Conservation (phyloP, 1,140 invertebrate genomes). For the Lanistes nyassanus region DNA sequence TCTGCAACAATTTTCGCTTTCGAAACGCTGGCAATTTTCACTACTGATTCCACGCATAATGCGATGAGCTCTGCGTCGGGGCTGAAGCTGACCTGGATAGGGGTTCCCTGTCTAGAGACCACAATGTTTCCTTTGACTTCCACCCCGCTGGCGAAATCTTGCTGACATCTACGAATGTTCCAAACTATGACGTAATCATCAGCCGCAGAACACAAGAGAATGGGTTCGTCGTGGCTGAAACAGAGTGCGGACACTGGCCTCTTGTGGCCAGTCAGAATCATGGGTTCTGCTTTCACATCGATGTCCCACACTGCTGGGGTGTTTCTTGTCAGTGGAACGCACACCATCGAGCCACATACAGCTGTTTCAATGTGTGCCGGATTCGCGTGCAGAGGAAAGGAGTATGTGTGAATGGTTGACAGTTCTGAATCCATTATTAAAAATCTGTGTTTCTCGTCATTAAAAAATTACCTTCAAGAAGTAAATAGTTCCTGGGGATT, state of each 20-base stretch:
- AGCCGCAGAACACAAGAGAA: slow-evolving; percentile 42
- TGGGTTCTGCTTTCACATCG: slow-evolving; percentile 18
- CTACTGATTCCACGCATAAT: slow-evolving; percentile 34
- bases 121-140: slow-evolving; percentile 38
- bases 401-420: slow-evolving; percentile 6
- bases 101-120: slow-evolving; percentile 27
- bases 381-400: slow-evolving; percentile 23
- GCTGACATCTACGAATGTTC: slow-evolving; percentile 37
- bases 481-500: background rate
- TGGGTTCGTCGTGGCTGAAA: slow-evolving; percentile 33
- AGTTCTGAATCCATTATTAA: background rate
- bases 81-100: slow-evolving; percentile 37
- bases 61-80: slow-evolving; percentile 41
- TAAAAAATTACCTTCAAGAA: background rate
- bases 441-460: background rate
- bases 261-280: slow-evolving; percentile 42
- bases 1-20: slow-evolving; percentile 34
- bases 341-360: slow-evolving; percentile 30
- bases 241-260: slow-evolving; percentile 30
- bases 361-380: slow-evolving; percentile 25
- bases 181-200: slow-evolving; percentile 49
- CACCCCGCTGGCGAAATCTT: slow-evolving; percentile 8
- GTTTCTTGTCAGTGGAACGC: slow-evolving; percentile 37
- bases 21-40: slow-evolving; percentile 32
- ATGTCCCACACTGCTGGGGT: slow-evolving; percentile 41